A percentile compares a stretch with the other conserved stretches of the same genome.
phyloP scores from a whole-genome alignment of 2,113 vertebrate genomes.

The Patagioenas fasciata region DNA sequence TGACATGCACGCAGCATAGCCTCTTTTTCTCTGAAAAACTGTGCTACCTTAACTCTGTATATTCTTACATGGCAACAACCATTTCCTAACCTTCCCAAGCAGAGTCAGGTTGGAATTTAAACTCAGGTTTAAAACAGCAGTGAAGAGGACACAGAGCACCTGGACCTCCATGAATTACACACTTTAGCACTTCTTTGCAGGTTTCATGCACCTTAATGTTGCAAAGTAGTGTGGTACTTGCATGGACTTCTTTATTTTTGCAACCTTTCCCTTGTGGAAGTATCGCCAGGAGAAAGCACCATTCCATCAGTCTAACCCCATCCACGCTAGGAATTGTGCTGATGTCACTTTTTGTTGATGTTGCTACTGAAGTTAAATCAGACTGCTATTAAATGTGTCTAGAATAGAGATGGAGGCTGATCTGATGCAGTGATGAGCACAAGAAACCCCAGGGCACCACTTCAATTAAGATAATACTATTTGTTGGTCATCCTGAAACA shows the following conservation, averaged over 20 bases:
- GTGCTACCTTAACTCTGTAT: not conserved
- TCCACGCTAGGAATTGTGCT: not conserved
- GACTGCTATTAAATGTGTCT: not conserved
- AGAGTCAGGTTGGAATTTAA: not conserved
- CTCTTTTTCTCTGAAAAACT: not conserved
- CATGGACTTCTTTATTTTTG: not conserved
- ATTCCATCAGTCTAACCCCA: not conserved
- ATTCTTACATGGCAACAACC: not conserved
- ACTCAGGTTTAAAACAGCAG: not conserved
- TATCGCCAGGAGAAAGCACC: not conserved
- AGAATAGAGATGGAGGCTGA: not conserved
- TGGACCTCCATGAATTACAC: not conserved
- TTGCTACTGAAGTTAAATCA: not conserved
- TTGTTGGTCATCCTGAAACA: conserved; percentile 12
- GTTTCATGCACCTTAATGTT: not conserved
- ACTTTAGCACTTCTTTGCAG: not conserved
- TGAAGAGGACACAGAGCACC: not conserved
- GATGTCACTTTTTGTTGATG: not conserved
- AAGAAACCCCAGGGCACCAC: not conserved
- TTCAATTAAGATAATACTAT: conserved; percentile 4
- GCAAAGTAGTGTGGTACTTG: not conserved
- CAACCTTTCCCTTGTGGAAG: not conserved
- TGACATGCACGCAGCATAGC: fast-evolving
- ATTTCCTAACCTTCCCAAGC: not conserved
- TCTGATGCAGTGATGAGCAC: not conserved